phyloP scores from a whole-genome alignment of 2,888 invertebrate species.

The Syritta pipiens region DNA sequence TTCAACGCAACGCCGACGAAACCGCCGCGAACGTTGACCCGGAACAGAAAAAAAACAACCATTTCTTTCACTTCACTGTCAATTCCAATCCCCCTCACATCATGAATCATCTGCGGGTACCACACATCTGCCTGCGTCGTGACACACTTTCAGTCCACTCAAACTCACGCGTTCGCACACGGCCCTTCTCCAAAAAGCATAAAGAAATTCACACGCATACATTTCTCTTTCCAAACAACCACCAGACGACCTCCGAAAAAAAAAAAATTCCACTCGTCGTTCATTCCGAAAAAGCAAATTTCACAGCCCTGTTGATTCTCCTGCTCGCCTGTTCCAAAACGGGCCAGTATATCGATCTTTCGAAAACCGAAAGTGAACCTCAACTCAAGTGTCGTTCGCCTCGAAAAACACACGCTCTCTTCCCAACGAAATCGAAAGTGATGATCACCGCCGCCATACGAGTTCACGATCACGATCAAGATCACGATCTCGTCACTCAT shows the following conservation, averaged over 20 bases:
- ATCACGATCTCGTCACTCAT: not conserved
- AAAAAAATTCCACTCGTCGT: not conserved
- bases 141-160: too few species aligned
- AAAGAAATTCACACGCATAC: too few species aligned
- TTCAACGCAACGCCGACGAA: too few species aligned
- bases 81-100: too few species aligned
- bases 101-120: too few species aligned
- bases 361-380: constrained; percentile 56
- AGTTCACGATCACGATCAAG: not conserved
- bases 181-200: too few species aligned
- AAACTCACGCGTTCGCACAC: too few species aligned
- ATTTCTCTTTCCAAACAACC: too few species aligned
- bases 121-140: too few species aligned
- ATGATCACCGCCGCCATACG: not conserved
- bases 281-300: constrained; percentile 19
- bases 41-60: too few species aligned
- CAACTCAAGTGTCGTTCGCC: not conserved
- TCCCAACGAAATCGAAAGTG: constrained; percentile 57
- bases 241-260: not conserved
- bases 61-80: too few species aligned
- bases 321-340: constrained; percentile 46
- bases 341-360: constrained; percentile 66
- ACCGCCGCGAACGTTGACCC: too few species aligned
- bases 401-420: not conserved
- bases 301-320: not conserved